Evolutionary conservation across 2,113 vertebrate species (phyloP).

Genomic region (Colinus virginianus): DNA sequence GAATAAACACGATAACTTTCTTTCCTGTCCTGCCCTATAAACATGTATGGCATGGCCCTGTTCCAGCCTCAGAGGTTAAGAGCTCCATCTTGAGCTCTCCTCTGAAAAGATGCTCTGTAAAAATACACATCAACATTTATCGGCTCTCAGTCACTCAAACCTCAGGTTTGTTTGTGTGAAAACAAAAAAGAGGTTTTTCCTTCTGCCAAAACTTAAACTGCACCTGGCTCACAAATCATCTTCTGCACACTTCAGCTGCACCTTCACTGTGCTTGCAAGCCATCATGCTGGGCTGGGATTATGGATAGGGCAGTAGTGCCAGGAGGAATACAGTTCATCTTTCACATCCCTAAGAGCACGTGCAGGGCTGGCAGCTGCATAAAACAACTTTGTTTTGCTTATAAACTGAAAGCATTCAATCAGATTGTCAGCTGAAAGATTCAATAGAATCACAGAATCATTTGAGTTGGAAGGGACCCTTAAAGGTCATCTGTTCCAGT

Average conservation of each 20-base stretch:
- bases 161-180: conserved; percentile 28
- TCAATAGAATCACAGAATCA: background rate
- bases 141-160: conserved; percentile 11
- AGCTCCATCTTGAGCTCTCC: background rate
- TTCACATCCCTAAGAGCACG: conserved; percentile 28
- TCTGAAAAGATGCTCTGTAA: conserved; percentile 31
- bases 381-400: conserved; percentile 19
- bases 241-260: conserved; percentile 9
- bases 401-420: background rate
- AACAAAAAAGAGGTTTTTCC: background rate
- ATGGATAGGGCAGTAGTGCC: background rate
- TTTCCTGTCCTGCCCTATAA: conserved; percentile 13
- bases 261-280: background rate
- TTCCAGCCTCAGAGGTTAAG: conserved; percentile 28
- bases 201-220: conserved; percentile 32
- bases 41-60: background rate
- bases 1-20: conserved; percentile 21
- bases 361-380: background rate
- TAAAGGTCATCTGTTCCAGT: no score
- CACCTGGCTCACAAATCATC: conserved; percentile 63
- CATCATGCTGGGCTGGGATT: background rate
- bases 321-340: conserved; percentile 54
- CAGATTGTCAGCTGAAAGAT: background rate
- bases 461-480: no score
- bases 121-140: background rate